A percentile compares a stretch with the other conserved stretches of the same genome.
phyloP scores from a whole-genome alignment of 2,113 vertebrate genomes.

The Herpetotheres cachinnans region DNA sequence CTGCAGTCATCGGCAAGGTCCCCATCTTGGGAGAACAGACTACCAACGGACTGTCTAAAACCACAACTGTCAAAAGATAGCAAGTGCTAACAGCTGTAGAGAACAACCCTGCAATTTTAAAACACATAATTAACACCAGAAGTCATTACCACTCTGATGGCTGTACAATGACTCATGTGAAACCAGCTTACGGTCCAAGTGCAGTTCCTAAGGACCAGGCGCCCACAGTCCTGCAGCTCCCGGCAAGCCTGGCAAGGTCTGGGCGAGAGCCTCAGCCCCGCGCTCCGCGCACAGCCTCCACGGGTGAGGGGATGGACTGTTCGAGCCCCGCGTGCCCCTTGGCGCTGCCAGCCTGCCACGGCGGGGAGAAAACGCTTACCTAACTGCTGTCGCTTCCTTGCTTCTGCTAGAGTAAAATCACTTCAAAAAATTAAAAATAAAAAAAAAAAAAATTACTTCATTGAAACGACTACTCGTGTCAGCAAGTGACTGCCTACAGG shows the following conservation, averaged over 20 bases:
- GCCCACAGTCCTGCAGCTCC: background rate
- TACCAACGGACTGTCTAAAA: background rate
- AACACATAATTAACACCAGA: background rate
- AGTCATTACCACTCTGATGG: background rate
- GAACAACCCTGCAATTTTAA: background rate
- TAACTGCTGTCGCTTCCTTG: rapidly evolving
- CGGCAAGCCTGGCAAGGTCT: background rate
- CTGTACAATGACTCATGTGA: background rate
- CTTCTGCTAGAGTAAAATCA: background rate
- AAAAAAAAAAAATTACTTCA: background rate
- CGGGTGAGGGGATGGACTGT: no score
- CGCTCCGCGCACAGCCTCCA: rapidly evolving
- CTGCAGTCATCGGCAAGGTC: background rate
- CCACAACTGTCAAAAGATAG: background rate
- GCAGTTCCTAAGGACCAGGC: background rate
- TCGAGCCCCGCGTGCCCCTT: rapidly evolving
- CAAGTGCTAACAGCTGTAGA: background rate
- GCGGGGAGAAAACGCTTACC: background rate
- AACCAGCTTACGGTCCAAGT: background rate
- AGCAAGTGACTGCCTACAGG: background rate
- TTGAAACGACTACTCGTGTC: background rate
- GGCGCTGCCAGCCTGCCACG: background rate
- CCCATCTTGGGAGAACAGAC: background rate
- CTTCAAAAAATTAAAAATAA: background rate
- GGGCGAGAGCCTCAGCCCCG: background rate